Evolutionary conservation across 1,140 invertebrate species (phyloP).

Genomic region (Euwallacea fornicatus): DNA sequence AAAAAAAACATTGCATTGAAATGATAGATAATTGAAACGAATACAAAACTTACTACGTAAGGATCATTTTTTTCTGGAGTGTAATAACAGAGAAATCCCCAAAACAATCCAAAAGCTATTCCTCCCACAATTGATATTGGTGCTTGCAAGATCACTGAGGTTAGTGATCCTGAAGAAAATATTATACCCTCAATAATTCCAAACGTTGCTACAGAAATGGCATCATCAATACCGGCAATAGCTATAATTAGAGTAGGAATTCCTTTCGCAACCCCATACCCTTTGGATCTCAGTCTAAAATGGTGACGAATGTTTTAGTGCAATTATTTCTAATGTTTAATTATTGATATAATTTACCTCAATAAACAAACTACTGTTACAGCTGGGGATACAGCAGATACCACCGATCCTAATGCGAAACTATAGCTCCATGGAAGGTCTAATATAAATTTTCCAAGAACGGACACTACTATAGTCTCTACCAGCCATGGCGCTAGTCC

Average conservation of each 20-base stretch:
- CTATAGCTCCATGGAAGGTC: conserved; percentile 84
- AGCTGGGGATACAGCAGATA: conserved; percentile 92
- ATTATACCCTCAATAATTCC: conserved; percentile 83
- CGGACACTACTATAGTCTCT: conserved; percentile 70
- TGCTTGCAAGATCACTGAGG: conserved; percentile 67
- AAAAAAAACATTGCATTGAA: conserved; percentile 47
- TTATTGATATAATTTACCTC: conserved; percentile 25
- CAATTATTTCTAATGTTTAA: background rate
- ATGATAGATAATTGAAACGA: background rate
- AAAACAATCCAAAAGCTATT: conserved; percentile 71
- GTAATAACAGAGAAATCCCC: conserved; percentile 73
- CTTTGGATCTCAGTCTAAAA: conserved; percentile 74
- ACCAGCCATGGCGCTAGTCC: conserved; percentile 83
- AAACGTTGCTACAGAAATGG: conserved; percentile 89
- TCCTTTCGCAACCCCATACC: conserved; percentile 90
- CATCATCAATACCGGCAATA: conserved; percentile 78
- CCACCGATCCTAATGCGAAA: conserved; percentile 74
- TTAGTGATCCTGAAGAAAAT: conserved; percentile 72
- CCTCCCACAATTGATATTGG: conserved; percentile 75
- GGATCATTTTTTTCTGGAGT: conserved; percentile 77
- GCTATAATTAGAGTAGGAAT: conserved; percentile 94
- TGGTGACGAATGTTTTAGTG: background rate
- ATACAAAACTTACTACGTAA: conserved; percentile 26
- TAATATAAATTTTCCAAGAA: conserved; percentile 74
- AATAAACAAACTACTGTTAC: conserved; percentile 92